Conservation (phyloP, 2,113 vertebrate species). For the Gymnogyps californianus region DNA sequence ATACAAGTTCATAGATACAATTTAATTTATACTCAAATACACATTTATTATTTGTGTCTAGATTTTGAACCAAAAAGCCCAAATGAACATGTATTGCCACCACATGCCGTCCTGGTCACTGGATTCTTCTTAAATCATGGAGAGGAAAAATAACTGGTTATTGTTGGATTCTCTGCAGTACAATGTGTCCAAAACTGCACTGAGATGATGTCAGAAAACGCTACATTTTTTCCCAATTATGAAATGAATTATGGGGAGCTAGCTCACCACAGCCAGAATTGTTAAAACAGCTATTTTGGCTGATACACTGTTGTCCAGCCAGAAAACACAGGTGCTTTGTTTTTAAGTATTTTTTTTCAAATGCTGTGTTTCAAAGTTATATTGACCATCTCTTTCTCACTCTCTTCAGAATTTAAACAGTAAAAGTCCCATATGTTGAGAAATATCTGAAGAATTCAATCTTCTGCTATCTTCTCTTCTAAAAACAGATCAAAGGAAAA, state of each 20-base stretch:
- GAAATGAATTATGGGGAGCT: conserved; percentile 67
- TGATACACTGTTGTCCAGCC: conserved; percentile 47
- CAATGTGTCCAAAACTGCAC: conserved; percentile 53
- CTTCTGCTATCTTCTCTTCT: neutral
- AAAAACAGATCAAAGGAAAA: neutral
- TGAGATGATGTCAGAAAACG: conserved; percentile 70
- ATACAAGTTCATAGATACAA: neutral
- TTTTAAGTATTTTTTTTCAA: conserved; percentile 35
- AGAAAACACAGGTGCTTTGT: conserved; percentile 71
- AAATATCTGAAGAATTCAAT: neutral
- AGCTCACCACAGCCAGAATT: conserved; percentile 48
- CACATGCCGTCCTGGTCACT: neutral
- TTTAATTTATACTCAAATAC: conserved; percentile 6
- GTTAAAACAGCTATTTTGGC: conserved; percentile 64
- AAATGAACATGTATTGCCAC: neutral
- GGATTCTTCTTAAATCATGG: conserved; percentile 47
- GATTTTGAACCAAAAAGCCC: conserved; percentile 30
- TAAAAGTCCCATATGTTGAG: neutral
- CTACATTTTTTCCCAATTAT: conserved; percentile 72
- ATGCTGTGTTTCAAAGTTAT: conserved; percentile 21
- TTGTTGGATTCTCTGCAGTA: conserved; percentile 63
- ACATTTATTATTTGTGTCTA: neutral
- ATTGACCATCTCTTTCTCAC: neutral
- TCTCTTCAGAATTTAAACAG: neutral
- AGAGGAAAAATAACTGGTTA: conserved; percentile 59